Base-by-base conservation (phyloP, 37 sponge, comb jelly and placozoan genomes). In the Geodia barretti region DNA sequence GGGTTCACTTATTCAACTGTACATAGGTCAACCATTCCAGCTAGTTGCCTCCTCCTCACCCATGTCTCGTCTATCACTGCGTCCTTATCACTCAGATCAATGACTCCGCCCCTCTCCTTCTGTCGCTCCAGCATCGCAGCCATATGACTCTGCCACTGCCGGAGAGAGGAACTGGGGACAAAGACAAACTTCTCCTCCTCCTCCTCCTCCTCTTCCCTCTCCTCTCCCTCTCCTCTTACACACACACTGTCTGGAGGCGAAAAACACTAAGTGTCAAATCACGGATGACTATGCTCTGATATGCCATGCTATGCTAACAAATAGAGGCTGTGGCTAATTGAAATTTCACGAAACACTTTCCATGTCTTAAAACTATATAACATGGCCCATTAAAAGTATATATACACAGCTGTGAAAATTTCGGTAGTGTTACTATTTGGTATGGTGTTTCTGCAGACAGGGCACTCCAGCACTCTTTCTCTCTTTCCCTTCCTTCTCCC, bases 131-230 rank as follows among this genome's bases (percentile, higher is more conserved):
- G 67, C 68, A 92, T 36, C 19, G 67, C 54, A 28, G 87, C 83
- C 92, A 91, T 91, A 2, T 87, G 14, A 3, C 20, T 1, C 67
- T 91, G 92, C 92, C 92, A 91, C 33, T 26, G 20, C 30, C 68
- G 43, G 39, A 91, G 40, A 26, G 83, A 39, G 0, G 47, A 20
- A 29, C 58, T 41, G 20, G 54, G 39, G 7, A 59, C 36, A 62
- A 84, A 37, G 7, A 59, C 34, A 70, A 84, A 37, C 19, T 61
- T 28, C 41, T 68, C 68, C 32, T 9, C 33, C 1, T 79, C 79
- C 39, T 79, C 68, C 68, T 68, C 1, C 1, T n/a, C n/a, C n/a
- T n/a, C n/a, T n/a, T n/a, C n/a, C n/a, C n/a, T n/a, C n/a, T n/a
- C n/a, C n/a, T n/a, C n/a, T n/a, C n/a, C n/a, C n/a, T n/a, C n/a